Percentiles rank a stretch among this genome's conserved stretches.
These are phyloP conservation scores for Tigriopus californicus DNA, from an alignment of 2,888 invertebrate species.

Conservation along the genomic window DNA sequence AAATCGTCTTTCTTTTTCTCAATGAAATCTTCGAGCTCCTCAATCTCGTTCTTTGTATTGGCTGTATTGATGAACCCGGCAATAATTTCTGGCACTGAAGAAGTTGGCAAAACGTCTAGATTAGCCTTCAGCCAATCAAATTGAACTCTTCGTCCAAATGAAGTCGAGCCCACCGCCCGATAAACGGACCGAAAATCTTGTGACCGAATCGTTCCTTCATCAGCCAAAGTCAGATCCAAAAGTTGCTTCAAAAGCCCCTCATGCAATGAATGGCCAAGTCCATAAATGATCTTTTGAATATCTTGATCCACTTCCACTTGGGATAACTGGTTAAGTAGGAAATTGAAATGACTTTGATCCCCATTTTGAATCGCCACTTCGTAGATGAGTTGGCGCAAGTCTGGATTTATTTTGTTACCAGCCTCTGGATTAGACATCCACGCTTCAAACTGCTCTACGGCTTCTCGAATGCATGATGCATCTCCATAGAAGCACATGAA, in stretches of 20 bases:
- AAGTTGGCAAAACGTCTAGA: too few relatives aligned
- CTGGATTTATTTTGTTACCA: neutral
- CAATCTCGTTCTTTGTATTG: too few relatives aligned
- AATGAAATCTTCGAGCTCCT: too few relatives aligned
- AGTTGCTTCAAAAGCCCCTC: neutral
- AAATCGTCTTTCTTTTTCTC: too few relatives aligned
- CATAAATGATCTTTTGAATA: neutral
- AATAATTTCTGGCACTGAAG: too few relatives aligned
- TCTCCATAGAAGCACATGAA: constrained; percentile 45
- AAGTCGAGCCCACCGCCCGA: neutral
- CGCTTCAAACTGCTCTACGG: constrained; percentile 36
- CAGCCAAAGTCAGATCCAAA: neutral
- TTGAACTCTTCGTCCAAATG: neutral
- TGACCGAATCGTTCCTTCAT: neutral
- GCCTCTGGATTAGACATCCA: constrained; percentile 36
- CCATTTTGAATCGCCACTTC: neutral
- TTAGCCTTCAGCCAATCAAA: too few relatives aligned
- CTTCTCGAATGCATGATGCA: constrained; percentile 39
- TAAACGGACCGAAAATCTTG: neutral
- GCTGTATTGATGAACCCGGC: too few relatives aligned
- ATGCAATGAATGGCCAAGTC: neutral
- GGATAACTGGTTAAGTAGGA: neutral
- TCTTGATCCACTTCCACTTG: neutral
- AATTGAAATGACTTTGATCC: neutral
- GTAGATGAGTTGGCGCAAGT: neutral